A percentile compares a stretch with the other conserved stretches of the same genome.
Evolutionary conservation across 2,888 invertebrate genomes (phyloP).

Genomic region (Cheilosia impressa): DNA sequence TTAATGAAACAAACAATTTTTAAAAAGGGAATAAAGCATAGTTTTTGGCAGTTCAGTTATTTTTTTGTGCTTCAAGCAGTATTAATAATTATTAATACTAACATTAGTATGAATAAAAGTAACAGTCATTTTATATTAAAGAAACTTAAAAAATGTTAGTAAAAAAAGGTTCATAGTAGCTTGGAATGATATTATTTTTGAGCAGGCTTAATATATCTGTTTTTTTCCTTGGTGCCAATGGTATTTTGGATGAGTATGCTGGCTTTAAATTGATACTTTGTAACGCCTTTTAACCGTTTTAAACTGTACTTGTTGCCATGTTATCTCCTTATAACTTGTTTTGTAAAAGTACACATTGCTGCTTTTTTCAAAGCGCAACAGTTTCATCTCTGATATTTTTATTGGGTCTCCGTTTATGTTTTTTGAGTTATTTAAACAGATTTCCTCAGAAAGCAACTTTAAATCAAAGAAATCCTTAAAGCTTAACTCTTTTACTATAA

Average conservation of each 20-base stretch:
- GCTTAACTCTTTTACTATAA: too few species aligned
- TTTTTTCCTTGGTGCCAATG: conserved; percentile 35
- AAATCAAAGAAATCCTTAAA: conserved; percentile 24
- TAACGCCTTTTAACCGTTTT: conserved; percentile 16
- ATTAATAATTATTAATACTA: conserved; percentile 2
- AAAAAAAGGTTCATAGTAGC: conserved; percentile 30
- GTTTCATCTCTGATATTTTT: too few species aligned
- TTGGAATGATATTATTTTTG: conserved; percentile 23
- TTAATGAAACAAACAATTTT: conserved; percentile 24
- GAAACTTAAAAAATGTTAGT: too few species aligned
- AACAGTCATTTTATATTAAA: conserved; percentile 9
- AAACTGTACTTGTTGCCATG: conserved; percentile 24
- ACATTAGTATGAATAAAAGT: conserved; percentile 5
- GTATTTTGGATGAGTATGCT: conserved; percentile 22
- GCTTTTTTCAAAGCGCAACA: conserved; percentile 18
- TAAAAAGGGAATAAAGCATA: conserved; percentile 20
- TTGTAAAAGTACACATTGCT: conserved; percentile 33
- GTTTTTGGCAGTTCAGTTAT: neutral
- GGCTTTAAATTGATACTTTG: conserved; percentile 11
- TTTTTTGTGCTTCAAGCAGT: conserved; percentile 24
- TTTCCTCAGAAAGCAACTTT: conserved; percentile 8
- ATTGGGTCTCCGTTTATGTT: conserved; percentile 8
- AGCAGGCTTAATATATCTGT: conserved; percentile 27
- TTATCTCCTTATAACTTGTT: conserved; percentile 25
- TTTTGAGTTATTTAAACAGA: conserved; percentile 21